Base-by-base conservation (phyloP, 2,888 invertebrate genomes). In the Pristionchus exspectatus region DNA sequence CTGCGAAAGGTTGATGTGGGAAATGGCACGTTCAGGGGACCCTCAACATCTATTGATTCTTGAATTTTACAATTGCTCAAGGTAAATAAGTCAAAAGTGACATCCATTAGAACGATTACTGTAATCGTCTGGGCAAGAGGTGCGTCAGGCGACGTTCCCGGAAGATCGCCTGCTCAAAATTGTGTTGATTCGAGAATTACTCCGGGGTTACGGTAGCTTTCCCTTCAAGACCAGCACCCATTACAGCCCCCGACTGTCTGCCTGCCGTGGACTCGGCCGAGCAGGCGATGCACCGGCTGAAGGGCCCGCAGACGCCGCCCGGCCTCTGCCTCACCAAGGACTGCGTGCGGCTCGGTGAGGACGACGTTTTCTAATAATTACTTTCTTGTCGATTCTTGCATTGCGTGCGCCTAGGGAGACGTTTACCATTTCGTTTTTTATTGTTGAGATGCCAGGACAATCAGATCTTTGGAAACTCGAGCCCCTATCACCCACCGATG, bases 331-430 rank as follows among this genome's bases (percentile, higher is more conserved):
- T 89, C 18, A 89, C 89, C 12, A 21, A 24, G 63, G 83, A 83
- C 50, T 89, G 89, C 83, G 83, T 89, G 59, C 81, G 89, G 38
- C 50, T 89, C 12, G 89, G 89, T 89, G 27, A 54, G 87, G 27
- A 14, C 59, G 24, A 56, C 50, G 21, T 33, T 12, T 56, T 33
- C 59, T 50, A 63, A 59, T 50, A 21, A 18, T 21, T 14, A 4
- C 3, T 12, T 14, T 77, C 44, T 44, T n/a, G 81, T n/a, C 81
- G n/a, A 27, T 50, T 81, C 33, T 81, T 81, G 50, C 33, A 54
- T 54, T 81, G 81, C 50, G 81, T 81, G 81, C 21, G 81, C 2
- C 27, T 69, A 2, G 56, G 44, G 56, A 16, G 56, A 56, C 56
- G 56, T 56, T 56, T 56, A 1, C 56, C 21, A 18, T 0, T 56